These are phyloP conservation scores for Micropoecilia bifurca DNA, from an alignment of 2,797 vertebrate genomes.

Conservation along the genomic window DNA sequence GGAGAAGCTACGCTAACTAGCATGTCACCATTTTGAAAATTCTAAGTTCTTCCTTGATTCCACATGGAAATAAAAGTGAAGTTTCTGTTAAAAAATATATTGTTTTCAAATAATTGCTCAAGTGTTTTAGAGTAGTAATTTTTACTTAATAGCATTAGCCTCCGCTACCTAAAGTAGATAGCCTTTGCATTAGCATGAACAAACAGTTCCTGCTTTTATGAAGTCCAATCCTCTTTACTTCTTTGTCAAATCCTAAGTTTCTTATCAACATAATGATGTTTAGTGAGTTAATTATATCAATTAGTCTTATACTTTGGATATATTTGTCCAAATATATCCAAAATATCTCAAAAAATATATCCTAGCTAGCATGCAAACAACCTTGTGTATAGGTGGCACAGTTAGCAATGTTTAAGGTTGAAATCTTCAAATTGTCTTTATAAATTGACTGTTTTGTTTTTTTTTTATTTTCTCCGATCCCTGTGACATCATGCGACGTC, in stretches of 20 bases:
- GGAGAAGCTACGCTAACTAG: neutral
- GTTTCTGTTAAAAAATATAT: neutral
- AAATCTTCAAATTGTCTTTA: neutral
- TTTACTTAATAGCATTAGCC: neutral
- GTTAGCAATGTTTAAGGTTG: neutral
- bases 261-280: neutral
- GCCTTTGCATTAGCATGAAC: neutral
- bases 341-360: too few relatives aligned
- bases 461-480: neutral
- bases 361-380: neutral
- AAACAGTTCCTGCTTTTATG: neutral
- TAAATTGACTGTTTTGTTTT: neutral
- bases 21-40: neutral
- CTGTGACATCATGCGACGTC: constrained; percentile 14
- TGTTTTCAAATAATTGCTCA: neutral
- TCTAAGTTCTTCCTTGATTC: neutral
- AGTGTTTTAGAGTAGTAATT: neutral
- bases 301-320: neutral
- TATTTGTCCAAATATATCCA: neutral
- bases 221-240: neutral
- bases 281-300: neutral
- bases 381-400: too few relatives aligned
- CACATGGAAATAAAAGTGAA: neutral
- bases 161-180: neutral
- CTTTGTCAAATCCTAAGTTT: neutral